Percentiles rank a stretch among this genome's conserved stretches.
Conservation (phyloP, 1,140 invertebrate species). For the Drosophila lacertosa region DNA sequence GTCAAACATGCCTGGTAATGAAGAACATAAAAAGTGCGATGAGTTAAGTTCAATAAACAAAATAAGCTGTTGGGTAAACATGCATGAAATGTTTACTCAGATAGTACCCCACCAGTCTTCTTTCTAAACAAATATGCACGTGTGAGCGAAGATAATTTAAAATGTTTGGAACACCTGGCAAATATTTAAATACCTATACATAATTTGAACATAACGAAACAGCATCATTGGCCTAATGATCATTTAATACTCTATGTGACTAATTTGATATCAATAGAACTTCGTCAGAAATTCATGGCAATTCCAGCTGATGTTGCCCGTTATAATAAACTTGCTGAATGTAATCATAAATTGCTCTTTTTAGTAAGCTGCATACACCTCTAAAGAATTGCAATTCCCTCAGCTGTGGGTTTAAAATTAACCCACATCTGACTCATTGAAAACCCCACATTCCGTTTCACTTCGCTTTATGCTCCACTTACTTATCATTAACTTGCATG, state of each 20-base stretch:
- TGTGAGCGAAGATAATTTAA: neutral
- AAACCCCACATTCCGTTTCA: neutral
- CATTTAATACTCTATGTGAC: too few relatives aligned
- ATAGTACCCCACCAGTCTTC: conserved; percentile 18
- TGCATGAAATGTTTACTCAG: conserved; percentile 27
- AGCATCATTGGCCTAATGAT: neutral
- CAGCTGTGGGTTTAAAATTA: too few relatives aligned
- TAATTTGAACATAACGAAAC: neutral
- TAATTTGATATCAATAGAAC: too few relatives aligned
- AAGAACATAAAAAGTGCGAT: conserved; percentile 17
- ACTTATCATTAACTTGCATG: conserved; percentile 96
- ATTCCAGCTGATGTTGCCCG: too few relatives aligned
- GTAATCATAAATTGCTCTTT: too few relatives aligned
- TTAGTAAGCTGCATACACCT: too few relatives aligned
- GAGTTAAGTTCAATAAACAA: conserved; percentile 39
- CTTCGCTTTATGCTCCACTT: conserved; percentile 66
- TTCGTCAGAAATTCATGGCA: too few relatives aligned
- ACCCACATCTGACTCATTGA: conserved; percentile 5
- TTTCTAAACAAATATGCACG: conserved; percentile 41
- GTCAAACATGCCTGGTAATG: conserved; percentile 93
- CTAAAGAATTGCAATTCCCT: too few relatives aligned
- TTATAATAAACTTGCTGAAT: too few relatives aligned
- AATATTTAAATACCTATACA: conserved; percentile 26
- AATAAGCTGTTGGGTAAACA: conserved; percentile 53
- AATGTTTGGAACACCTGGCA: conserved; percentile 7